A percentile compares a stretch with the other conserved stretches of the same genome.
These are phyloP conservation scores for Danio aesculapii DNA, from an alignment of 2,797 vertebrate genomes.

Conservation along the genomic window DNA sequence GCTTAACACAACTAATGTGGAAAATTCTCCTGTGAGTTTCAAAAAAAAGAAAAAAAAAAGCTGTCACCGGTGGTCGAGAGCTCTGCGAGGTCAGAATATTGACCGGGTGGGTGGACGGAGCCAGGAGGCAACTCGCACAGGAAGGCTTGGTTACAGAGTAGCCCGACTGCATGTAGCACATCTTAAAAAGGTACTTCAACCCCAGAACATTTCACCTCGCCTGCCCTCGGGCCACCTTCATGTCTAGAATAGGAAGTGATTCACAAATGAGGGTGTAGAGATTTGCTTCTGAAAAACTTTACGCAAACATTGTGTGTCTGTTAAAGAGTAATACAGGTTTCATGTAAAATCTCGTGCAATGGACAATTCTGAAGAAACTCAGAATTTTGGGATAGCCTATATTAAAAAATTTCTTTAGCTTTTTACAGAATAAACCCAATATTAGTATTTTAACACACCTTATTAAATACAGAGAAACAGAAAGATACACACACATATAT, in stretches of 20 bases:
- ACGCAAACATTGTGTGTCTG: neutral
- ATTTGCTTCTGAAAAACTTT: neutral
- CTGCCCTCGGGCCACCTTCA: slow-evolving; percentile 42
- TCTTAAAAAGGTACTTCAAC: slow-evolving; percentile 59
- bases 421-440: too few relatives aligned
- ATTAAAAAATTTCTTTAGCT: too few relatives aligned
- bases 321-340: slow-evolving; percentile 1
- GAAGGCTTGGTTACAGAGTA: slow-evolving; percentile 64
- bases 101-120: slow-evolving; percentile 56
- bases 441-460: too few relatives aligned
- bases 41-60: neutral
- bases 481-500: too few relatives aligned
- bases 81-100: slow-evolving; percentile 50
- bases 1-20: slow-evolving; percentile 64
- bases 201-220: slow-evolving; percentile 44
- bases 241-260: slow-evolving; percentile 32
- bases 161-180: slow-evolving; percentile 55
- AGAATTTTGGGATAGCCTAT: too few relatives aligned
- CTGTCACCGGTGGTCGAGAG: slow-evolving; percentile 39
- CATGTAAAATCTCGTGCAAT: neutral
- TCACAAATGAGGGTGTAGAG: slow-evolving; percentile 19
- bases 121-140: slow-evolving; percentile 57
- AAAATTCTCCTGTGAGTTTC: slow-evolving; percentile 45
- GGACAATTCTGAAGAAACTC: neutral
- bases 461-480: too few relatives aligned